Evolutionary conservation across 2,113 vertebrate species (phyloP).

Genomic region (Spea bombifrons): DNA sequence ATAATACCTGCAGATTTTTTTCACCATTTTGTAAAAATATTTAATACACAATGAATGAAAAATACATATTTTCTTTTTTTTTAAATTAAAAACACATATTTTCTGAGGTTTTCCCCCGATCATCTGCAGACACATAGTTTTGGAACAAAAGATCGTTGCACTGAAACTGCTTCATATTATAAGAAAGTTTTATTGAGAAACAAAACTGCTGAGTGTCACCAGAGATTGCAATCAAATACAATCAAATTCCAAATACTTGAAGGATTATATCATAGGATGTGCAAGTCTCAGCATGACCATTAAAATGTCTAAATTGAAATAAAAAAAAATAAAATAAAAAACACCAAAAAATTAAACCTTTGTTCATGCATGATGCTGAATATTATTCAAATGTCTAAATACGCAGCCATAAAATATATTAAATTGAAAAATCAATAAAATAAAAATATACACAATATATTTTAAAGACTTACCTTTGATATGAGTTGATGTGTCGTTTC

Average conservation of each 20-base stretch:
- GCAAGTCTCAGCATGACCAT: neutral
- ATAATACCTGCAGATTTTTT: neutral
- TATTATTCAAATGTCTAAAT: too few relatives aligned
- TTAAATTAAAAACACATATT: neutral
- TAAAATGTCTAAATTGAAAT: too few relatives aligned
- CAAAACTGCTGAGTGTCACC: conserved; percentile 5
- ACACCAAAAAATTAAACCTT: too few relatives aligned
- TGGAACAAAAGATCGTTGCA: conserved; percentile 14
- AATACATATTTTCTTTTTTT: neutral
- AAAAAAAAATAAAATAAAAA: too few relatives aligned
- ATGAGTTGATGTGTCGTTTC: too few relatives aligned
- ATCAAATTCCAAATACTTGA: conserved; percentile 7
- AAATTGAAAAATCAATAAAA: too few relatives aligned
- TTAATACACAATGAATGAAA: too few relatives aligned
- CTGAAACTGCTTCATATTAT: conserved; percentile 6
- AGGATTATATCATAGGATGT: conserved; percentile 3
- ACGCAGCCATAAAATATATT: too few relatives aligned
- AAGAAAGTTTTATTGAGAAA: conserved; percentile 5
- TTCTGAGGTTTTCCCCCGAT: neutral
- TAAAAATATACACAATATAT: too few relatives aligned
- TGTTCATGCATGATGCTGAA: too few relatives aligned
- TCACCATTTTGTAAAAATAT: neutral
- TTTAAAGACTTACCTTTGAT: too few relatives aligned
- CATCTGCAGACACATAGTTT: neutral
- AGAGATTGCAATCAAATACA: conserved; percentile 9